Conservation (phyloP, 2,888 invertebrate species). For the Ormyrus rosae region DNA sequence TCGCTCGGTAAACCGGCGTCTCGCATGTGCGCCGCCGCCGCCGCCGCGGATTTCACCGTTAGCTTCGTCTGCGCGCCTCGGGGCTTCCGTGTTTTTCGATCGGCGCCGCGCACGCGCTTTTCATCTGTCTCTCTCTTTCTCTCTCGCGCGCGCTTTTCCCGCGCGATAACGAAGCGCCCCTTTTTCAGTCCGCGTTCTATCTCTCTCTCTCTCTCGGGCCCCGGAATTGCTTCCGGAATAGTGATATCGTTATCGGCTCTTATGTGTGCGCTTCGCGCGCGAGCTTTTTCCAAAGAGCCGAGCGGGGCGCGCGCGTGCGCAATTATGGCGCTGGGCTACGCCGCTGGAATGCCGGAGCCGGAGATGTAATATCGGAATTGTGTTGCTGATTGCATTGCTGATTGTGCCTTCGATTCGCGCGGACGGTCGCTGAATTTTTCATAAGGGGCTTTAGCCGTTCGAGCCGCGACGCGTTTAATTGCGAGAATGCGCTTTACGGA, state of each 20-base stretch:
- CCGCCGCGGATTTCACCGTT: slow-evolving; percentile 65
- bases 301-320: not conserved
- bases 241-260: slow-evolving; percentile 29
- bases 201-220: not conserved
- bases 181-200: not conserved
- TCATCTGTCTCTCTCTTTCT: slow-evolving; percentile 17
- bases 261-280: not conserved
- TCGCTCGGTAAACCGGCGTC: too few relatives aligned
- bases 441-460: not conserved
- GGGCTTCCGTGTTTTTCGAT: slow-evolving; percentile 70
- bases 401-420: too few relatives aligned
- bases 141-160: not conserved
- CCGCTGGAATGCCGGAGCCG: too few relatives aligned
- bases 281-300: too few relatives aligned
- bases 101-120: slow-evolving; percentile 38
- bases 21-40: too few relatives aligned
- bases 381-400: too few relatives aligned
- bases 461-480: too few relatives aligned
- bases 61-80: slow-evolving; percentile 61
- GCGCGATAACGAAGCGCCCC: slow-evolving; percentile 8
- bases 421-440: not conserved
- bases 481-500: too few relatives aligned
- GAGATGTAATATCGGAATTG: too few relatives aligned
- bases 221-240: slow-evolving; percentile 16
- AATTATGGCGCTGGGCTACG: not conserved